Evolutionary conservation across 2,113 vertebrate species (phyloP), one percentile per base, ranked within the genome.

Genomic region (Mus pahari): DNA sequence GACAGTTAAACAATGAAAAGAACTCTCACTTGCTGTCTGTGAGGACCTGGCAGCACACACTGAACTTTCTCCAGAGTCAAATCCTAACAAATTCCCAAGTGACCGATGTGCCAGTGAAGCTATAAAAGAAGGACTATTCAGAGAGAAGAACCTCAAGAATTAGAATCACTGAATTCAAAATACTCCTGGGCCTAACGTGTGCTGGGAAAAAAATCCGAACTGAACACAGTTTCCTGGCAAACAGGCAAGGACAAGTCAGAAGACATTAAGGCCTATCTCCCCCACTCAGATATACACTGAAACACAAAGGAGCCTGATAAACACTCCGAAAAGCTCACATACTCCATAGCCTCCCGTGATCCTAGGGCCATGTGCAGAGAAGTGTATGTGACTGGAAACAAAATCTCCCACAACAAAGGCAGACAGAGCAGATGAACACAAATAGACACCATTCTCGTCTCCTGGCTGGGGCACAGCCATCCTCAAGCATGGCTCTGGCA

Each of bases 101-200:
- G 79, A 97, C 31, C 78, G 19, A 70, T 88, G 83, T 1, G 74
- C 60, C 68, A 36, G 82, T 91, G 89, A 53, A 39, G 79, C 88
- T 93, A 93, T 48, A 96, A 86, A 66, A 48, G 97, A n/a, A 77
- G 70, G 95, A 96, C 97, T 42, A 42, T 62, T 39, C 33, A 94
- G 36, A 86, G 82, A 71, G 89, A 83, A 28, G 28, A 20, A 36
- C 0, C 42, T 4, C 48, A 62, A 83, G 60, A 50, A 77, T 58
- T 84, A 95, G 84, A 70, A 92, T 78, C 4, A 58, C 5, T 75
- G 55, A 88, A 78, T 91, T 91, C 82, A 95, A 96, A 93, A 39
- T 13, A n/a, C 90, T 90, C 58, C 28, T 24, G 48, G 83, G 83
- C 24, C 42, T 77, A 84, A 66, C 86, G 95, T 81, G 64, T 42